phyloP scores from a whole-genome alignment of 2,113 vertebrate species.

The Hemicordylus capensis region DNA sequence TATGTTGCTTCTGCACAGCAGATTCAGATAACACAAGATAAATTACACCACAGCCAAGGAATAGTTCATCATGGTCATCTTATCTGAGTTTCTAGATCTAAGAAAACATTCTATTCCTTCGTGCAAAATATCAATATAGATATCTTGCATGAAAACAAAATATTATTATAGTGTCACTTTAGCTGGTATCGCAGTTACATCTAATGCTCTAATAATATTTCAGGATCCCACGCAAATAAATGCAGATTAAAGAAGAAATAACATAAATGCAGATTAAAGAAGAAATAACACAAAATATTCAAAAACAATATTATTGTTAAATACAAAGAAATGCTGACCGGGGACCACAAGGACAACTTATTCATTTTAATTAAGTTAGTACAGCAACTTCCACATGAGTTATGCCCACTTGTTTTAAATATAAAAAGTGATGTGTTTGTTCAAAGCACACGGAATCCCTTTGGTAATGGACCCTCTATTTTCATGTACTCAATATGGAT shows the following conservation, averaged over 20 bases:
- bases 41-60: neutral
- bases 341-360: no score
- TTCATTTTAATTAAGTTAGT: no score
- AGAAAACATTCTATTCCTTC: neutral
- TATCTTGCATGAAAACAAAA: no score
- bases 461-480: neutral
- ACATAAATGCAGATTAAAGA: neutral
- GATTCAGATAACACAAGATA: neutral
- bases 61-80: neutral
- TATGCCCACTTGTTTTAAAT: no score
- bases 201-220: neutral
- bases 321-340: no score
- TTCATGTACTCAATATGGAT: no score
- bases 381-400: no score
- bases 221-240: neutral
- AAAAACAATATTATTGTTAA: no score
- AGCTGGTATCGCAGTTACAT: neutral
- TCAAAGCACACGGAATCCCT: neutral
- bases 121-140: neutral
- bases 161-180: neutral
- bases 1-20: neutral
- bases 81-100: neutral
- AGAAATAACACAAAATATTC: neutral
- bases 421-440: neutral
- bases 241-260: neutral